A percentile compares a stretch with the other conserved stretches of the same genome.
phyloP scores from a whole-genome alignment of 2,888 invertebrate genomes.

The Cremastobaeus sp. region DNA sequence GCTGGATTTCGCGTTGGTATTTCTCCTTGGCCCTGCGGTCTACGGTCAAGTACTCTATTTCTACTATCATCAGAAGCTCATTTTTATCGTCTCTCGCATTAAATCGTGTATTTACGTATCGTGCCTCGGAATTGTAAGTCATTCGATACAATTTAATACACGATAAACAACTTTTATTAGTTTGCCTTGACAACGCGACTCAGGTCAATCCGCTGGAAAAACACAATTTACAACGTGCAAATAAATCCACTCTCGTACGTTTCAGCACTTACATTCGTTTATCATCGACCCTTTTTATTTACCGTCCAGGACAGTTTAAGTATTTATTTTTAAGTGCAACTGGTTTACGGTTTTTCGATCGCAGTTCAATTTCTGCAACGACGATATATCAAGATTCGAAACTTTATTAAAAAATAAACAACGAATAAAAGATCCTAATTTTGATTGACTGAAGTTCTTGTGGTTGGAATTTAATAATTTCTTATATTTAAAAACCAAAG shows the following conservation, averaged over 20 bases:
- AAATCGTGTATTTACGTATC: conserved; percentile 49
- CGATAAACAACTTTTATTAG: conserved; percentile 56
- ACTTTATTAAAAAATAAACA: no score
- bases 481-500: no score
- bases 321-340: no score
- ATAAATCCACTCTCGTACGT: conserved; percentile 37
- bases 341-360: no score
- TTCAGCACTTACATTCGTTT: conserved; percentile 36
- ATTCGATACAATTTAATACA: conserved; percentile 52
- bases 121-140: conserved; percentile 42
- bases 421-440: no score
- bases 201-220: conserved; percentile 41
- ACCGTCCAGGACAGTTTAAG: no score
- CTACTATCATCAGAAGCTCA: conserved; percentile 26
- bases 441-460: no score
- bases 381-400: no score
- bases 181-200: conserved; percentile 41
- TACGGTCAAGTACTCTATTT: conserved; percentile 32
- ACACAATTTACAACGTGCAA: conserved; percentile 50
- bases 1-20: conserved; percentile 8
- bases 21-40: conserved; percentile 23
- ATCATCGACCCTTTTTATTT: conserved; percentile 12
- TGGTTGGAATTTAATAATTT: no score
- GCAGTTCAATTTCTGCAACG: no score
- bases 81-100: conserved; percentile 40